phyloP scores from a whole-genome alignment of 2,797 vertebrate genomes.

The Malacoctenus gilli region DNA sequence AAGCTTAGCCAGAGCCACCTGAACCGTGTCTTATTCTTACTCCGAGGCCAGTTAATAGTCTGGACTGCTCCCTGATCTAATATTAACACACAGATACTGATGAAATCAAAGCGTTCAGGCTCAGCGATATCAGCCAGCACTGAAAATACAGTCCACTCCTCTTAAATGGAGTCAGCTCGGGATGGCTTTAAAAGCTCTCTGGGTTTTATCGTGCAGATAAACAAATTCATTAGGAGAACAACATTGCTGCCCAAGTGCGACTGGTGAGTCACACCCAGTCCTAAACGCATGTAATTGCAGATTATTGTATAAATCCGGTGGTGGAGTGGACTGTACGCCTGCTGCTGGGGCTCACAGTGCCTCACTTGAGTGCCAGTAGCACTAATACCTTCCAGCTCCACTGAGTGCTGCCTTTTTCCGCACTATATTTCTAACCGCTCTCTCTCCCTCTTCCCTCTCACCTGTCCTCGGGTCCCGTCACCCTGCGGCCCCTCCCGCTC shows the following conservation, averaged over 20 bases:
- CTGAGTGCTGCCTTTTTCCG: constrained; percentile 58
- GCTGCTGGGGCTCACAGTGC: constrained; percentile 46
- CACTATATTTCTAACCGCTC: constrained; percentile 76
- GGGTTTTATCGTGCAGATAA: constrained; percentile 53
- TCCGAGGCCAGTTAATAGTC: constrained; percentile 28
- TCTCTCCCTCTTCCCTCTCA: constrained; percentile 74
- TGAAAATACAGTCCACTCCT: constrained; percentile 58
- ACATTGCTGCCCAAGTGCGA: constrained; percentile 30
- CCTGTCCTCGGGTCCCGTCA: constrained; percentile 70
- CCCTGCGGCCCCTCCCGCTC: constrained; percentile 41
- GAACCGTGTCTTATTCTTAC: constrained; percentile 28
- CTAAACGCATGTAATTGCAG: constrained; percentile 55
- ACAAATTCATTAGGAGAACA: constrained; percentile 49
- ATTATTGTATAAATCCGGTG: constrained; percentile 51
- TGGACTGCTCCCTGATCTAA: constrained; percentile 28
- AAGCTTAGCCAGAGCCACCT: constrained; percentile 43
- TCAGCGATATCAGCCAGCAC: constrained; percentile 40
- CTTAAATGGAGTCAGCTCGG: constrained; percentile 42
- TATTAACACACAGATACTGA: constrained; percentile 23
- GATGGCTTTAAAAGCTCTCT: constrained; percentile 61
- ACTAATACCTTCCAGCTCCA: constrained; percentile 46
- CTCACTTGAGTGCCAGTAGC: constrained; percentile 37
- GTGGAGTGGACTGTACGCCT: constrained; percentile 62
- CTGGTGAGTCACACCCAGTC: constrained; percentile 49
- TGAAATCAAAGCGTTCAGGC: constrained; percentile 12